These are phyloP conservation scores for Clarias magur DNA, from an alignment of 2,113 vertebrate species.

Conservation along the genomic window DNA sequence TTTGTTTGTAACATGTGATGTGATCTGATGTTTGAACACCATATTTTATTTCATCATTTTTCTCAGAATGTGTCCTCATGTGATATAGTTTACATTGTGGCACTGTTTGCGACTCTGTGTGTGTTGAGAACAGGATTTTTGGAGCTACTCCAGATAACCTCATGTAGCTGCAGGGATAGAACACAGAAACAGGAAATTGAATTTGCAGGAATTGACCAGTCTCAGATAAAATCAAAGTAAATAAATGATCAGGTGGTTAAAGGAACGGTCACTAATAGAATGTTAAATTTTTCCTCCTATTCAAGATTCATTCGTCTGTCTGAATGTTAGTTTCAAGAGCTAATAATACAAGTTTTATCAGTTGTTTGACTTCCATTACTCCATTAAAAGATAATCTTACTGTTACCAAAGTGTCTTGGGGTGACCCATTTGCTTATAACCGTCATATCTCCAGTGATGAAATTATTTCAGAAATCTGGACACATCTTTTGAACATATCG, in stretches of 20 bases:
- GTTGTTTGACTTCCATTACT: background rate
- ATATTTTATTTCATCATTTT: conserved; percentile 35
- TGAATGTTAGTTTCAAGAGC: background rate
- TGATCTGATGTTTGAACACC: conserved; percentile 37
- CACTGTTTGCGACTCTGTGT: background rate
- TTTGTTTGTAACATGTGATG: conserved; percentile 35
- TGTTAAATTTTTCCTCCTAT: background rate
- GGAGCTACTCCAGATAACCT: background rate
- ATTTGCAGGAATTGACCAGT: background rate
- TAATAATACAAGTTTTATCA: background rate
- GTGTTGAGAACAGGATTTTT: background rate
- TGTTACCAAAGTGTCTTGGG: background rate
- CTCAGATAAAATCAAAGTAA: background rate
- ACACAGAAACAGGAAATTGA: background rate
- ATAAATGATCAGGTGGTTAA: background rate
- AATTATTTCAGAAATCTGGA: background rate
- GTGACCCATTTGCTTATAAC: background rate
- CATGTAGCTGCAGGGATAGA: background rate
- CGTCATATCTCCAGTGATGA: background rate
- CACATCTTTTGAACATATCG: too few relatives aligned
- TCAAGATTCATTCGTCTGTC: background rate
- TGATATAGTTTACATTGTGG: background rate
- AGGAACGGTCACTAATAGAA: background rate
- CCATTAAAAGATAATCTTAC: background rate
- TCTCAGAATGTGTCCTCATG: conserved; percentile 17